Evolutionary conservation across 92 coral and sea anemone species (phyloP), one percentile per base, ranked within the genome.

Genomic region (Montipora capitata): DNA sequence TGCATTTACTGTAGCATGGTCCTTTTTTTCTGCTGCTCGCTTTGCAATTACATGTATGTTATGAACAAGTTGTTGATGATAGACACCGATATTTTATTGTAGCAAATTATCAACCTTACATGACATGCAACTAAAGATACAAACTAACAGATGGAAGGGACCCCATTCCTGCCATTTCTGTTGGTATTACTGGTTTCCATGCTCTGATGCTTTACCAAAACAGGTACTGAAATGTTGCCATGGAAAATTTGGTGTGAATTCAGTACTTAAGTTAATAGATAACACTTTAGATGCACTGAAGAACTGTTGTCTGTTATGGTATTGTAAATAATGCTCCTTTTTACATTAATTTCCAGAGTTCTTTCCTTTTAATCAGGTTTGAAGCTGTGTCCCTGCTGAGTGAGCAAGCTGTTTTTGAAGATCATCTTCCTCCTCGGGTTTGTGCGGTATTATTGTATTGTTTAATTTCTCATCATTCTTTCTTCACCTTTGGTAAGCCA

Each of bases 131-230:
- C 17, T 13, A 10, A 58, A 90, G 96, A 90, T 92, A 88, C 62
- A 85, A 83, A 91, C 65, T 57, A 5, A 57, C 87, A 0, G 97
- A 90, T 41, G 92, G 92, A 14, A 84, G 89, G 59, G 96, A 84
- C 10, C 69, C 93, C 13, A 56, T 68, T 6, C 82, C 99, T 7
- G 97, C 99, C 12, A 65, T 96, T 68, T 95, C 98, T 13, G 71
- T 97, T 57, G 99, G 96, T 2, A 52, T 97, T 58, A 97, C 98
- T 76, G 98, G 96, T 27, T 97, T 97, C 90, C 99, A 97, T 94
- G 97, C 96, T 64, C 94, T 97, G 13, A 84, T 96, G 65, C 94
- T 96, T 14, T 88, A 97, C 79, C 92, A 90, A 63, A 94, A 96
- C 89, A 93, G 93, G 98, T 93, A 68, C 5, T 2, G n/a, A 4